Conservation (phyloP, 2,888 invertebrate genomes). For the Meiosimyza platycephala region DNA sequence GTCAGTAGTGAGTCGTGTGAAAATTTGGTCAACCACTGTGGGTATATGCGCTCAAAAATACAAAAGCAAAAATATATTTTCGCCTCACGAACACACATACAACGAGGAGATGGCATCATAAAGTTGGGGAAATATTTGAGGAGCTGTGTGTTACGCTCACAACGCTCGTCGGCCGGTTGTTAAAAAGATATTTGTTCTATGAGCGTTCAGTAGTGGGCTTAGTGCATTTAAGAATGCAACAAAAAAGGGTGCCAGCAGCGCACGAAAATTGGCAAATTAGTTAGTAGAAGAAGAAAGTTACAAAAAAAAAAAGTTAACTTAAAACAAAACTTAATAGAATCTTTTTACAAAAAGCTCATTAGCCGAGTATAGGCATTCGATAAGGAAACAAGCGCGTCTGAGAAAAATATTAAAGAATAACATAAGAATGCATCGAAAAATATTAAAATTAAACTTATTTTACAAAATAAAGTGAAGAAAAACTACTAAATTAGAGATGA, state of each 20-base stretch:
- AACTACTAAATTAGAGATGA: no score
- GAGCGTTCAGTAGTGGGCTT: constrained; percentile 43
- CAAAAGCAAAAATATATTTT: not conserved
- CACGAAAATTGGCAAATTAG: constrained; percentile 22
- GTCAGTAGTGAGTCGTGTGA: constrained; percentile 58
- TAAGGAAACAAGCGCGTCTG: constrained; percentile 14
- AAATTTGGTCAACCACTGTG: constrained; percentile 26
- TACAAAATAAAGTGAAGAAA: no score
- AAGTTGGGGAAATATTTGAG: no score
- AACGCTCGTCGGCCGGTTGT: constrained; percentile 27
- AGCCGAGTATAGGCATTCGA: constrained; percentile 26
- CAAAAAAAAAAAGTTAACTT: constrained; percentile 5
- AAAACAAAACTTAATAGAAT: constrained; percentile 31
- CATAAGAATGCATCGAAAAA: not conserved
- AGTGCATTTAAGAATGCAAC: constrained; percentile 61
- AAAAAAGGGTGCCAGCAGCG: constrained; percentile 45
- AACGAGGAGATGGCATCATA: no score
- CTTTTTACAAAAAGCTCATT: constrained; percentile 32
- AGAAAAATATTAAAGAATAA: constrained; percentile 20
- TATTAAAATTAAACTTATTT: not conserved
- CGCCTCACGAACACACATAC: constrained; percentile 11
- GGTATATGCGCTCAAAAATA: constrained; percentile 24
- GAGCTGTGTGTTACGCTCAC: not conserved
- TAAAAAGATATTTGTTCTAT: constrained; percentile 39
- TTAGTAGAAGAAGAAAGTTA: not conserved